Evolutionary conservation across 2,888 invertebrate genomes (phyloP).

Genomic region (Gnatocerus cornutus): DNA sequence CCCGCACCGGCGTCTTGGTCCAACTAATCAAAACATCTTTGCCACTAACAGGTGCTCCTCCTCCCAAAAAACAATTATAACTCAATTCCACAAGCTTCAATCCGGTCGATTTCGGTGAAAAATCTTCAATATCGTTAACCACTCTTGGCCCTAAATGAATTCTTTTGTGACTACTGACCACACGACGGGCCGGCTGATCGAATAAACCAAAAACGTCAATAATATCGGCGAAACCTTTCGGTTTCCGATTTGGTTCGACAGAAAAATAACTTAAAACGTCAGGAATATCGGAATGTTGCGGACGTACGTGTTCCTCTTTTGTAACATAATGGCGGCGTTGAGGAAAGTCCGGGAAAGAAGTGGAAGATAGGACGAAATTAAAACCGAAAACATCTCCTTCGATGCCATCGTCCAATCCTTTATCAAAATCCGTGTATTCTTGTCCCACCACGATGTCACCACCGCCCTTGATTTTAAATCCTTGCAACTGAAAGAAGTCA

Average conservation of each 20-base stretch:
- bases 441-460: constrained; percentile 82
- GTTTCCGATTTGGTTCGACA: constrained; percentile 50
- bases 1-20: constrained; percentile 78
- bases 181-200: neutral
- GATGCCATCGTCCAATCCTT: constrained; percentile 77
- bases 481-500: constrained; percentile 73
- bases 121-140: constrained; percentile 48
- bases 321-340: constrained; percentile 28
- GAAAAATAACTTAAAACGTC: constrained; percentile 58
- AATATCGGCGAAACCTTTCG: constrained; percentile 55
- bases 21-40: constrained; percentile 76
- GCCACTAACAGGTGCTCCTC: constrained; percentile 72
- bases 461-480: constrained; percentile 74
- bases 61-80: constrained; percentile 71
- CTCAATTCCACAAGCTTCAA: constrained; percentile 70
- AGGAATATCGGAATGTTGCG: constrained; percentile 49
- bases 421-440: constrained; percentile 79
- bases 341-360: constrained; percentile 66
- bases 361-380: constrained; percentile 77
- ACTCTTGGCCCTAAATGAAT: constrained; percentile 42
- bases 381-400: constrained; percentile 81
- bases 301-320: too few species aligned
- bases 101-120: constrained; percentile 67
- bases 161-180: constrained; percentile 1
- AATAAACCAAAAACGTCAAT: constrained; percentile 42